Evolutionary conservation across 2,888 invertebrate species (phyloP).

Genomic region (Drosophila borborema): DNA sequence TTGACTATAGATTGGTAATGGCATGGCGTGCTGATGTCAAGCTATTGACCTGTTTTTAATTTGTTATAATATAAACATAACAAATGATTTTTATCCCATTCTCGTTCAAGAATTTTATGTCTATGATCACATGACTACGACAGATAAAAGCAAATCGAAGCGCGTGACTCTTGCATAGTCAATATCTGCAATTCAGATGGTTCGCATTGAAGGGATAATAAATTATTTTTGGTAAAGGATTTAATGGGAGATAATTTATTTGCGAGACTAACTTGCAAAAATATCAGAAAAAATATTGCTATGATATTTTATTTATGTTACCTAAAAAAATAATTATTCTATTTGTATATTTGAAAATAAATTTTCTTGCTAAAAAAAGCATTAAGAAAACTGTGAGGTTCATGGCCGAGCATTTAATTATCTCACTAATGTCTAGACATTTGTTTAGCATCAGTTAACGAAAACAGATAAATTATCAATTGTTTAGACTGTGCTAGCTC

Average conservation of each 20-base stretch:
- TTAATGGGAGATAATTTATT: background rate
- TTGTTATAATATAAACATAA: constrained; percentile 11
- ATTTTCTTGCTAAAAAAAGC: background rate
- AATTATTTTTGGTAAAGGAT: background rate
- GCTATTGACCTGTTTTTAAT: constrained; percentile 25
- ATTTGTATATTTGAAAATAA: background rate
- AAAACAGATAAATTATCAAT: constrained; percentile 14
- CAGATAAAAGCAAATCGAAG: constrained; percentile 32
- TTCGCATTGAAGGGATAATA: background rate
- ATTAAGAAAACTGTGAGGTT: background rate
- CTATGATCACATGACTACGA: constrained; percentile 34
- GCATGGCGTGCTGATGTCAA: constrained; percentile 8
- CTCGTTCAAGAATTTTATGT: background rate
- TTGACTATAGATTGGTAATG: constrained; percentile 20
- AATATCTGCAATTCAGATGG: constrained; percentile 4
- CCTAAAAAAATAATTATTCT: no score
- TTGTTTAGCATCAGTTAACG: constrained; percentile 41
- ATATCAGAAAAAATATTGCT: no score
- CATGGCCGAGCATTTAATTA: constrained; percentile 17
- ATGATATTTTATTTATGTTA: no score
- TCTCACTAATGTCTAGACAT: constrained; percentile 46
- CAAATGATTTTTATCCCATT: constrained; percentile 7
- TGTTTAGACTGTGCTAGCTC: background rate
- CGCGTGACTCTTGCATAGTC: constrained; percentile 26
- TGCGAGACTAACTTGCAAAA: background rate